Evolutionary conservation across 2,113 vertebrate species (phyloP).

Genomic region (Lethenteron camtschaticum): DNA sequence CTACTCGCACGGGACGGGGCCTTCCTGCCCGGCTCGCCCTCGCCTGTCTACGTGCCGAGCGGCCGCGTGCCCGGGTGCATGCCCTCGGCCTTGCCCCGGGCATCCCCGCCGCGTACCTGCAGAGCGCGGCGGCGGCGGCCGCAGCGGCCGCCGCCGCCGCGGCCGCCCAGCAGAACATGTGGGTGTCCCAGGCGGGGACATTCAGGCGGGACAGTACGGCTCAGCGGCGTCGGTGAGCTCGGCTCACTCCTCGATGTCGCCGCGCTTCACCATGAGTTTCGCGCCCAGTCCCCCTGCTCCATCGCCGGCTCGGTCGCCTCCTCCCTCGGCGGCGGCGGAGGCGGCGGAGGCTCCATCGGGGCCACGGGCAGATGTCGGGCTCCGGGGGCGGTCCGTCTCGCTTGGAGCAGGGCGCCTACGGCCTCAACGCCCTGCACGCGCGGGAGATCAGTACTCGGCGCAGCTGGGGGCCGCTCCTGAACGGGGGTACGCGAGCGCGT

Average conservation of each 20-base stretch:
- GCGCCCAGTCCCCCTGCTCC: neutral
- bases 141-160: neutral
- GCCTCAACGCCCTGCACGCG: neutral
- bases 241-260: neutral
- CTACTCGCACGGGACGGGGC: neutral
- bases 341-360: neutral
- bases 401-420: too few relatives aligned
- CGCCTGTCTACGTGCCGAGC: conserved; percentile 1
- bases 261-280: neutral
- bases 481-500: neutral
- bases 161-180: neutral
- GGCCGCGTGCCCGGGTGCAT: neutral
- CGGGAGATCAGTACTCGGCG: neutral
- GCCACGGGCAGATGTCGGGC: too few relatives aligned
- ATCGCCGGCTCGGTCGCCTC: neutral
- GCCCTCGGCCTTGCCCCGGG: conserved; percentile 3
- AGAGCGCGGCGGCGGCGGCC: neutral
- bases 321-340: neutral
- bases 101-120: conserved; percentile 1
- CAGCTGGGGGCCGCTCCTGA: neutral
- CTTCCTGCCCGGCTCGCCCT: neutral
- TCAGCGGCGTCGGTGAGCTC: neutral
- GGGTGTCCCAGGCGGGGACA: neutral
- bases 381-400: too few relatives aligned
- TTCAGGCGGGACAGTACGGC: neutral